Base-by-base conservation (phyloP, 1,140 invertebrate genomes). In the Steinernema khuongi region DNA sequence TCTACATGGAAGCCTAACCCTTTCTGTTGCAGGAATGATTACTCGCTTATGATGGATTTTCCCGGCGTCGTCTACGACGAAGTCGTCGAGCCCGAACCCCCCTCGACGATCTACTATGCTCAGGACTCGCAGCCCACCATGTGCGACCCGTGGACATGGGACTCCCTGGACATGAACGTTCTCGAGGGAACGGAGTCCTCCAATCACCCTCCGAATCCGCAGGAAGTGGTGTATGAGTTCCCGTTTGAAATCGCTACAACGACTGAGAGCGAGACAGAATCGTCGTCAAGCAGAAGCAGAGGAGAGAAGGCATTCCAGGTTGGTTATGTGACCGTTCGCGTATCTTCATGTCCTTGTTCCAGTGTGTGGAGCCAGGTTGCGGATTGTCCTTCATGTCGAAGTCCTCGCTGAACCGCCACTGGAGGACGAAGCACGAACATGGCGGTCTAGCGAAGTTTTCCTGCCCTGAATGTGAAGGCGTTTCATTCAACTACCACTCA, bases 41-140 rank as follows among this genome's bases (percentile, higher is more conserved):
- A 60, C 50, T 60, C 50, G 50, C 50, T 60, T 60, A 60, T 60
- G 50, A 60, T 60, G 50, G 26, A 60, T 26, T 60, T 4, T 60
- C 19, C 7, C 50, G 50, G 50, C 50, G 50, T 22, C 50, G 50
- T 14, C 50, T 60, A n/a, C 50, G 22, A 60, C 50, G 22, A 4
- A 60, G 50, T 60, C 19, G 50, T 22, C 50, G 50, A 14, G 7
- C 14, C 4, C 50, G 50, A 14, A 14, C 7, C 50, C 4, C 50
- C 22, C 2, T 60, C 22, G 50, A 22, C 50, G 50, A 26, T 26
- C 26, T 26, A 26, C 26, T 60, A 11, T 26, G 4, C 50, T n/a
- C 50, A 60, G 19, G 11, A 11, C 26, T 26, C 50, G 7, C 11
- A 17, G 22, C 19, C n/a, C 11, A 26, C 50, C 14, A 17, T 60